Conservation (phyloP, 1,140 invertebrate genomes). For the Battus philenor region DNA sequence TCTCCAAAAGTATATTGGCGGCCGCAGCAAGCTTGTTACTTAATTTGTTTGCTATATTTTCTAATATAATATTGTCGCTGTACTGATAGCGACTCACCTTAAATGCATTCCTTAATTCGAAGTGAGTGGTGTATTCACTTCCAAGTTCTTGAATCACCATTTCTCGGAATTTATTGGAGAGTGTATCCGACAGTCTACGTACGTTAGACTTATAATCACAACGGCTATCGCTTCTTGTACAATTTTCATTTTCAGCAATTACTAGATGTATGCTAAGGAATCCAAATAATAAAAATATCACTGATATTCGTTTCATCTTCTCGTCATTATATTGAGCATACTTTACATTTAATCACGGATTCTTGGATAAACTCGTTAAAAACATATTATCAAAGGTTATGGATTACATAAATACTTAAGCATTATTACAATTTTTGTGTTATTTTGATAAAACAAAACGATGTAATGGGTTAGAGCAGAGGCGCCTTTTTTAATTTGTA, state of each 20-base stretch:
- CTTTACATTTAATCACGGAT: no score
- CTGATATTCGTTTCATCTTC: constrained; percentile 59
- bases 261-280: constrained; percentile 25
- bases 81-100: constrained; percentile 50
- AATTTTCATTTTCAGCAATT: constrained; percentile 51
- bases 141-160: constrained; percentile 56
- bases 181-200: constrained; percentile 45
- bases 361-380: no score
- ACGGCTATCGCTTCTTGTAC: constrained; percentile 41
- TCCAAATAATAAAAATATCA: constrained; percentile 41
- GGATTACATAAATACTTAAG: no score
- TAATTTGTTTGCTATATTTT: constrained; percentile 54
- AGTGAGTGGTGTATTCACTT: constrained; percentile 56
- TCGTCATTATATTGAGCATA: constrained; percentile 46
- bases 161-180: constrained; percentile 56
- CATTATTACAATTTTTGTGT: no score
- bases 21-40: constrained; percentile 58
- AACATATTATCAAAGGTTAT: no score
- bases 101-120: constrained; percentile 48
- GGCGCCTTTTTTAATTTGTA: no score
- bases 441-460: no score
- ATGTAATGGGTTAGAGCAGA: no score
- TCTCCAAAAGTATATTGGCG: constrained; percentile 52
- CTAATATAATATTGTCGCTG: constrained; percentile 42
- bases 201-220: constrained; percentile 54